Conservation (phyloP, 2,888 invertebrate genomes). For the Cheilosia urbana region DNA sequence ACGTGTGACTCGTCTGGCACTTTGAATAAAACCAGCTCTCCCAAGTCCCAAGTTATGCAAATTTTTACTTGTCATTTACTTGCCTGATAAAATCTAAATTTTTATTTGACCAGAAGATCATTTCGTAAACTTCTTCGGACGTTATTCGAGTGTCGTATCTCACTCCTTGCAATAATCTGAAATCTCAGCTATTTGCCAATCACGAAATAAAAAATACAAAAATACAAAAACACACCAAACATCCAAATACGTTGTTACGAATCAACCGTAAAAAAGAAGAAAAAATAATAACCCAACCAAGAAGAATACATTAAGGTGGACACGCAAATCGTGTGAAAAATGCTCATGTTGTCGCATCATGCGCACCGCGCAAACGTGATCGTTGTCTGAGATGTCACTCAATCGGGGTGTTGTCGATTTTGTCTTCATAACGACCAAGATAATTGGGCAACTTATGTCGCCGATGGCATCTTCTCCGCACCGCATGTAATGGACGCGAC, state of each 20-base stretch:
- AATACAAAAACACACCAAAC: neutral
- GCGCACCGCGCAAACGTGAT: slow-evolving; percentile 40
- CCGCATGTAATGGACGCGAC: too few species aligned
- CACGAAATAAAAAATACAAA: neutral
- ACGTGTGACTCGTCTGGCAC: slow-evolving; percentile 12
- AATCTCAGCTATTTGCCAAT: neutral
- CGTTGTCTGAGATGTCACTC: slow-evolving; percentile 40
- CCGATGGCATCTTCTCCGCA: slow-evolving; percentile 27
- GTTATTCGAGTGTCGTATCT: neutral
- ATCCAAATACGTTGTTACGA: slow-evolving; percentile 15
- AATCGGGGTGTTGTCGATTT: slow-evolving; percentile 14
- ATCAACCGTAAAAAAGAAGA: slow-evolving; percentile 1
- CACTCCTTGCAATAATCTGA: neutral
- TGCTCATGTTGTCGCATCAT: slow-evolving; percentile 14
- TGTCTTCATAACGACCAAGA: neutral
- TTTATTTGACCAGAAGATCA: slow-evolving; percentile 12
- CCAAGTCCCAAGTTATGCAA: slow-evolving; percentile 2
- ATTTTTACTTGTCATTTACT: neutral
- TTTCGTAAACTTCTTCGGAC: slow-evolving; percentile 1
- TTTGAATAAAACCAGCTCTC: slow-evolving; percentile 14
- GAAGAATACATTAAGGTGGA: slow-evolving; percentile 2
- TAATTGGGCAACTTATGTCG: slow-evolving; percentile 45
- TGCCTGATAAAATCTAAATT: slow-evolving; percentile 7
- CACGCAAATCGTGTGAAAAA: slow-evolving; percentile 52
- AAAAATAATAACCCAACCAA: neutral